These are phyloP conservation scores for Pampus argenteus DNA, from an alignment of 2,797 vertebrate species.

Conservation along the genomic window DNA sequence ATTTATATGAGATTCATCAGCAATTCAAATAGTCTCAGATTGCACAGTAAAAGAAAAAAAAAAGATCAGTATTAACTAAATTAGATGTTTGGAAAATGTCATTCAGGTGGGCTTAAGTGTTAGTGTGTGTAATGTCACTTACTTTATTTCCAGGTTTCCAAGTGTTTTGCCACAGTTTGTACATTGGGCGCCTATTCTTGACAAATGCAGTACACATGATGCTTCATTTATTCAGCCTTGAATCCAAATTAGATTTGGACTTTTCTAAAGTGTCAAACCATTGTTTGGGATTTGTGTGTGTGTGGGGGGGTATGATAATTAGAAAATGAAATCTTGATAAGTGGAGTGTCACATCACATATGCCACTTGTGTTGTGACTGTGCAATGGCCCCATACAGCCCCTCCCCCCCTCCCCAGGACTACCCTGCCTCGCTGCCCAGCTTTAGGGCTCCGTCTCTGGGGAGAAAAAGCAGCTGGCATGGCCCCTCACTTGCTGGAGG, in stretches of 20 bases:
- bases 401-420: slow-evolving; percentile 55
- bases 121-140: background rate
- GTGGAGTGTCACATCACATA: slow-evolving; percentile 81
- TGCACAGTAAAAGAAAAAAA: background rate
- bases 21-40: background rate
- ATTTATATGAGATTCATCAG: no score
- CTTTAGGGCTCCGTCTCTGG: slow-evolving; percentile 78
- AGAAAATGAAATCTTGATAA: slow-evolving; percentile 65
- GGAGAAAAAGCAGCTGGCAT: slow-evolving; percentile 81
- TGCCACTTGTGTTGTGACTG: slow-evolving; percentile 84
- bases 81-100: background rate
- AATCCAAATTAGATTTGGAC: slow-evolving; percentile 28
- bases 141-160: background rate
- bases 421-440: slow-evolving; percentile 75
- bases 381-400: slow-evolving; percentile 65
- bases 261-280: slow-evolving; percentile 16
- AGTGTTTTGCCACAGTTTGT: background rate
- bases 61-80: background rate
- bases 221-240: slow-evolving; percentile 7
- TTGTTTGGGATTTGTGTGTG: slow-evolving; percentile 22
- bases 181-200: background rate
- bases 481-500: slow-evolving; percentile 80
- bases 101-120: background rate
- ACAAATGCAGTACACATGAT: background rate
- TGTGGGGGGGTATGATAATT: slow-evolving; percentile 49